phyloP scores from a whole-genome alignment of 64 coral and sea anemone species.

The Porites lutea region DNA sequence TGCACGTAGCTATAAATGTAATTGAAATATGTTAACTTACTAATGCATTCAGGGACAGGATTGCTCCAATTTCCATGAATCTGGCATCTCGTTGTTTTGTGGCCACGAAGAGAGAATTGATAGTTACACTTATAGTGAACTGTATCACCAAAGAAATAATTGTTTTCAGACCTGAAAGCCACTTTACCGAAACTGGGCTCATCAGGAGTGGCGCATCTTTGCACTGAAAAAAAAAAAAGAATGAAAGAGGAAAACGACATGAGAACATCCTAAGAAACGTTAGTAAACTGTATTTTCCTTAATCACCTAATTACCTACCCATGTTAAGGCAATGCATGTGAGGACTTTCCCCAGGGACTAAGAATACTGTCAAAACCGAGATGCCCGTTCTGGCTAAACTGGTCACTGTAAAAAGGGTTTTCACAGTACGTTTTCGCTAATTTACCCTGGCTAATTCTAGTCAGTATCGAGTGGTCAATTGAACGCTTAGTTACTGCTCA shows the following conservation, averaged over 20 bases:
- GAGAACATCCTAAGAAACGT: neutral
- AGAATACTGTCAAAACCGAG: too few relatives aligned
- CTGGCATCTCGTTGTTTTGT: slow-evolving; percentile 58
- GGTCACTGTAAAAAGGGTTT: too few relatives aligned
- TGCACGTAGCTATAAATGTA: neutral
- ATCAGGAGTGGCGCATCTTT: slow-evolving; percentile 61
- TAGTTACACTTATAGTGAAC: slow-evolving; percentile 62
- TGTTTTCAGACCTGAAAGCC: slow-evolving; percentile 10
- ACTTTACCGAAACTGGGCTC: slow-evolving; percentile 55
- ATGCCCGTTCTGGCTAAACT: too few relatives aligned
- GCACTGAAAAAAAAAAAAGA: slow-evolving; percentile 44
- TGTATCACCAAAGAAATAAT: slow-evolving; percentile 63
- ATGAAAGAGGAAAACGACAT: neutral
- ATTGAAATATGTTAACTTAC: slow-evolving; percentile 42
- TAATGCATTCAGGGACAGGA: slow-evolving; percentile 35
- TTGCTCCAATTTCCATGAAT: slow-evolving; percentile 73
- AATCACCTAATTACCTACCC: too few relatives aligned
- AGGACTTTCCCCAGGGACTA: too few relatives aligned
- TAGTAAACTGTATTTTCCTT: neutral
- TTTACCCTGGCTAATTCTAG: too few relatives aligned
- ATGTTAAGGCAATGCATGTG: too few relatives aligned
- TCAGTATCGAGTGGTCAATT: too few relatives aligned
- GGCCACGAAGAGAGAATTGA: slow-evolving; percentile 71
- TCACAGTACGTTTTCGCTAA: too few relatives aligned
- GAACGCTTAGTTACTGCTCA: too few relatives aligned